Conservation (phyloP, 2,888 invertebrate species). For the Acanthacorydalis orientalis region DNA sequence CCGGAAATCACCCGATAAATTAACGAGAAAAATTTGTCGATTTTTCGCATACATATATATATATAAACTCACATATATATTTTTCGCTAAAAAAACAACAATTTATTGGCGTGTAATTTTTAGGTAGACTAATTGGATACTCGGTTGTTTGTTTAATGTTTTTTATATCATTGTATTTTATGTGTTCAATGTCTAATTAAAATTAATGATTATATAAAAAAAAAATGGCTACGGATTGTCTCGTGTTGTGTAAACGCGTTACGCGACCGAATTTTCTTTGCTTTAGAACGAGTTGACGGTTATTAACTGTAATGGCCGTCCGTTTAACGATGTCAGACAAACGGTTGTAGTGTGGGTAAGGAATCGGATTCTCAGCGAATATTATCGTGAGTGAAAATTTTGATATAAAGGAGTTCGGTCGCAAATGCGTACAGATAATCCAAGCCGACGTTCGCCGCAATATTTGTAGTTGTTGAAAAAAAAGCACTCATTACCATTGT, state of each 20-base stretch:
- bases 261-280: too few relatives aligned
- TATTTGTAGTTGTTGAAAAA: neutral
- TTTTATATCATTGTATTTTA: conserved; percentile 18
- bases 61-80: neutral
- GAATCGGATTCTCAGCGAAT: too few relatives aligned
- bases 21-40: neutral
- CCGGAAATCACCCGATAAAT: neutral
- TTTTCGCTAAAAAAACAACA: neutral
- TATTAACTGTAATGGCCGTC: too few relatives aligned
- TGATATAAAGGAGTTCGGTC: too few relatives aligned
- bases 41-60: neutral
- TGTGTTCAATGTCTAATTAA: conserved; percentile 17
- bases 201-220: neutral
- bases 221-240: too few relatives aligned
- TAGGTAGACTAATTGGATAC: neutral
- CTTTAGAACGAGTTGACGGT: too few relatives aligned
- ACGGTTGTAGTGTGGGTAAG: too few relatives aligned
- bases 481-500: neutral
- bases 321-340: too few relatives aligned
- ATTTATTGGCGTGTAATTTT: neutral
- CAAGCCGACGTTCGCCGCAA: neutral
- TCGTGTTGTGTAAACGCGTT: too few relatives aligned
- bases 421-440: neutral
- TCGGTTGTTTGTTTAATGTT: neutral
- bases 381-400: too few relatives aligned